Evolutionary conservation across 1,140 invertebrate genomes (phyloP).

Genomic region (Plectrocnemia conspersa): DNA sequence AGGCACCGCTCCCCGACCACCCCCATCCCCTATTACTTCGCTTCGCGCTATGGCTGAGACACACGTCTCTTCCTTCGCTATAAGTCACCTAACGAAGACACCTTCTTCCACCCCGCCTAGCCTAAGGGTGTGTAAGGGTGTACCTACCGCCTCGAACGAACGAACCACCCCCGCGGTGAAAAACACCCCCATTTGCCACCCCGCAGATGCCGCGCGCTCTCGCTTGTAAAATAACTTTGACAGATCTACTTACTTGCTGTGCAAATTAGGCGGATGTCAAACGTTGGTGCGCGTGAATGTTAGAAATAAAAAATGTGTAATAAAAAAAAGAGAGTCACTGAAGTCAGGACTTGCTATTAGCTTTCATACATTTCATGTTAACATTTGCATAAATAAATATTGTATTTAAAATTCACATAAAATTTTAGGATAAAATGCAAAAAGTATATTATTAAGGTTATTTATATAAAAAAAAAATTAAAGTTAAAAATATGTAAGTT

Average conservation of each 20-base stretch:
- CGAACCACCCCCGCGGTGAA: constrained; percentile 1
- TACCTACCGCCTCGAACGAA: too few relatives aligned
- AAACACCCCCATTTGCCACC: constrained; percentile 10
- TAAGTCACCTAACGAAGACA: constrained; percentile 24
- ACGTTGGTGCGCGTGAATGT: constrained; percentile 2
- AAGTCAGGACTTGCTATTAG: background rate
- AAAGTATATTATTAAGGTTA: background rate
- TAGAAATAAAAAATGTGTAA: background rate
- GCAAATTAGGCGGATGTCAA: constrained; percentile 23
- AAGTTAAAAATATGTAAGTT: too few relatives aligned
- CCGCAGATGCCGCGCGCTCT: constrained; percentile 25
- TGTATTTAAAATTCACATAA: too few relatives aligned
- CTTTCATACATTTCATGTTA: background rate
- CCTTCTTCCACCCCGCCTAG: constrained; percentile 8
- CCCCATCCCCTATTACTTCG: too few relatives aligned
- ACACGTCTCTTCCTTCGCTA: constrained; percentile 23
- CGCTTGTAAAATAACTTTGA: constrained; percentile 28
- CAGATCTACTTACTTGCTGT: constrained; percentile 28
- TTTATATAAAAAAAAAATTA: constrained; percentile 4
- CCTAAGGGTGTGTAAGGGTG: too few relatives aligned
- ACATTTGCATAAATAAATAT: background rate
- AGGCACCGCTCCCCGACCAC: background rate
- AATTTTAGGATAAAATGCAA: background rate
- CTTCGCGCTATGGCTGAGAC: constrained; percentile 1
- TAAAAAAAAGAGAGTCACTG: too few relatives aligned